Conservation (phyloP, 1,140 invertebrate genomes). For the Acromyrmex echinatior region DNA sequence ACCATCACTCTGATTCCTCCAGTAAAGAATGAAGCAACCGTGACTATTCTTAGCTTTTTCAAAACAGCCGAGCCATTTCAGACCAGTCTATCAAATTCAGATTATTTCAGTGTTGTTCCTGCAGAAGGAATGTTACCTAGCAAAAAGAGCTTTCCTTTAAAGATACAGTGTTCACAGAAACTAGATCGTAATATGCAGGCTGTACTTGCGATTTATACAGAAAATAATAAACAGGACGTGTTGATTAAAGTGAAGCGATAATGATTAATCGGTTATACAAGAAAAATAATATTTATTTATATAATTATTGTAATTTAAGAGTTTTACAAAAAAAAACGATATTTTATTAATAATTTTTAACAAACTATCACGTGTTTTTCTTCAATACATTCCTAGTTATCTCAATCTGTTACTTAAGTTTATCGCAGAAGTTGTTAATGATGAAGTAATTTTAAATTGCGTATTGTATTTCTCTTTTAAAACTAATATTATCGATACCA, state of each 20-base stretch:
- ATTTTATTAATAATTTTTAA: conserved; percentile 68
- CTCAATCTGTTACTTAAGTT: not conserved
- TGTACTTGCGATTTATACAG: conserved; percentile 76
- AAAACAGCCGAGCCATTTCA: conserved; percentile 76
- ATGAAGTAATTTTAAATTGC: conserved; percentile 78
- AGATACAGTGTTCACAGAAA: conserved; percentile 76
- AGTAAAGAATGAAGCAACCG: conserved; percentile 69
- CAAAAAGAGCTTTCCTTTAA: conserved; percentile 71
- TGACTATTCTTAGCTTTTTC: conserved; percentile 73
- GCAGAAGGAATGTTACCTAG: conserved; percentile 79
- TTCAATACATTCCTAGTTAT: not conserved
- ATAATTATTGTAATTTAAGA: conserved; percentile 6
- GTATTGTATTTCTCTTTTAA: conserved; percentile 71
- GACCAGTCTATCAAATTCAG: conserved; percentile 69
- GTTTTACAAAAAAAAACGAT: conserved; percentile 55
- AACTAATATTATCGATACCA: conserved; percentile 77
- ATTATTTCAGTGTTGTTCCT: conserved; percentile 77
- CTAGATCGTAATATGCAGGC: conserved; percentile 71
- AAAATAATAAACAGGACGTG: conserved; percentile 77
- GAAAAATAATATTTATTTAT: conserved; percentile 57
- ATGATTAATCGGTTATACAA: conserved; percentile 58
- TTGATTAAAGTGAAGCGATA: conserved; percentile 69
- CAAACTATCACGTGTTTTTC: conserved; percentile 6
- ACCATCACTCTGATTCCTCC: conserved; percentile 72
- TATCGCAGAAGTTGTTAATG: not conserved